These are phyloP conservation scores for Simalia tracyae DNA, from an alignment of 2,797 vertebrate species.

Conservation along the genomic window DNA sequence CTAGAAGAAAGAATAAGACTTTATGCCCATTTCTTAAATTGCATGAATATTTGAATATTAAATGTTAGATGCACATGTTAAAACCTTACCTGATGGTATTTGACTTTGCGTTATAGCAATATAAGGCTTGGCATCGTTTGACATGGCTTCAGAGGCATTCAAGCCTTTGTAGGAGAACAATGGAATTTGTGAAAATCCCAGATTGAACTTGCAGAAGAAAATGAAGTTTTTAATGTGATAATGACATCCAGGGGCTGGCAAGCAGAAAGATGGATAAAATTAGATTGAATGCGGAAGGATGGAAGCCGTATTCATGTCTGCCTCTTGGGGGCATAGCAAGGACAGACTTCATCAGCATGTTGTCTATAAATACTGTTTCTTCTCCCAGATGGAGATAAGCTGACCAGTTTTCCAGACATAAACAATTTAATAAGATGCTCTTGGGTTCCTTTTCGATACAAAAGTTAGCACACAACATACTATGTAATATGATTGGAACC, in stretches of 20 bases:
- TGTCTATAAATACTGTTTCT: conserved; percentile 23
- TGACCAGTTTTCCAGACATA: conserved; percentile 25
- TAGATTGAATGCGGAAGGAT: conserved; percentile 8
- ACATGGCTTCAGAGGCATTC: conserved; percentile 6
- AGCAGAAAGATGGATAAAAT: conserved; percentile 14
- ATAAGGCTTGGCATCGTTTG: background rate
- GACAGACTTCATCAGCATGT: conserved; percentile 7
- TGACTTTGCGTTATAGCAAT: conserved; percentile 3
- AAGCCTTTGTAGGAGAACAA: background rate
- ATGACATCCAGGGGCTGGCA: conserved; percentile 27
- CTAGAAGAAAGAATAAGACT: background rate
- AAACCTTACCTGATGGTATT: background rate
- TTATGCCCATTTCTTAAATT: background rate
- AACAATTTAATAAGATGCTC: conserved; percentile 14
- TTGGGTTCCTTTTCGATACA: conserved; percentile 4
- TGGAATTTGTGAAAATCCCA: conserved; percentile 12
- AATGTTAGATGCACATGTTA: background rate
- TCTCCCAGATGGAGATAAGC: conserved; percentile 11
- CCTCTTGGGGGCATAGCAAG: conserved; percentile 21
- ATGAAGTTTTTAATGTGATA: conserved; percentile 8
- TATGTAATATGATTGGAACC: background rate
- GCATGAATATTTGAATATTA: background rate
- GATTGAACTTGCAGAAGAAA: conserved; percentile 17
- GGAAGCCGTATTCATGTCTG: background rate
- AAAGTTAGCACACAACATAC: background rate